Base-by-base conservation (phyloP, 1,140 invertebrate genomes). In the Brachionus asplanchnoidis region DNA sequence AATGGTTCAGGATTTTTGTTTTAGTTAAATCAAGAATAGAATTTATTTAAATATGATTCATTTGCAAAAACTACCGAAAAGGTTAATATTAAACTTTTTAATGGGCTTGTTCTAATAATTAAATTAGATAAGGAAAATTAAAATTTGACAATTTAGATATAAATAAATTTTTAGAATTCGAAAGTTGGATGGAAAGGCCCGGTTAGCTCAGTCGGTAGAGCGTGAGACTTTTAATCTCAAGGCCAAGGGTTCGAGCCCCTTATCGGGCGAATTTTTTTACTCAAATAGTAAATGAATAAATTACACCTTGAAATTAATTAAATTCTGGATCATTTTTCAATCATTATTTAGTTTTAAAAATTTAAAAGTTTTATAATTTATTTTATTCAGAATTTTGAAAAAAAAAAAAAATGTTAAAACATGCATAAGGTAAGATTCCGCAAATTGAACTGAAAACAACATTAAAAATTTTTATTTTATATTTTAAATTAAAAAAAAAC, bases 1-100 rank as follows among this genome's bases (percentile, higher is more conserved):
- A 60, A 60, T 60, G 53, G 53, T 60, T 60, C 53, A 60, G 53
- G 53, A 60, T 60, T 60, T 60, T 60, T 60, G 53, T 60, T 60
- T 60, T 60, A 60, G 53, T 60, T 60, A 60, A 26, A 60, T 26
- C 17, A 20, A 60, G 53, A 68, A 40, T 68, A 6, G 36, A 40
- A 32, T 68, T 68, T 17, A 68, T 68, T 68, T 68, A 68, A 68
- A 32, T 68, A 32, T 68, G 66, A 68, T 68, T 68, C 26, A 68
- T 68, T 68, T 14, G 12, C 5, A 68, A 68, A 68, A 14, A 23
- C 26, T 32, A 68, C 4, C 9, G n/a, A 68, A 65, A 68, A 68
- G 32, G 66, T 68, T 68, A 28, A 14, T n/a, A n/a, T 20, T 23
- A 65, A n/a, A 65, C 8, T 68, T 68, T 32, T 68, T 1, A 28